Percentiles rank a stretch among this genome's conserved stretches.
Evolutionary conservation across 1,140 invertebrate genomes (phyloP).

Genomic region (Diprion similis): DNA sequence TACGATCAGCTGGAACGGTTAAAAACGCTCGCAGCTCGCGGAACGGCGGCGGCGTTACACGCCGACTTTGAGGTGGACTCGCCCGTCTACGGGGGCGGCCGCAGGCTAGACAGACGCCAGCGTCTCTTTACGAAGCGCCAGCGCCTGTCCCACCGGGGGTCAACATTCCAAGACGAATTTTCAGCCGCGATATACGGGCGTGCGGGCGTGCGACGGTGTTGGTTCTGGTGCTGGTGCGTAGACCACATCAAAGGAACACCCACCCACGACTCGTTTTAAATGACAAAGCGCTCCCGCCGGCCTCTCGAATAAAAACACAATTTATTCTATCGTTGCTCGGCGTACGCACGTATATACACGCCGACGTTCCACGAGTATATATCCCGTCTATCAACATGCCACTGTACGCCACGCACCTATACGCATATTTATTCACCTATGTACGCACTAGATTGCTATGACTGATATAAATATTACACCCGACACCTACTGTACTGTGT

Average conservation of each 20-base stretch:
- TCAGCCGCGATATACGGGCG: constrained; percentile 28
- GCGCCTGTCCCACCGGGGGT: constrained; percentile 28
- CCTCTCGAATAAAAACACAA: not conserved
- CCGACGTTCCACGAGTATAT: too few species aligned
- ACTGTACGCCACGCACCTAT: too few species aligned
- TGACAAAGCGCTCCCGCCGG: constrained; percentile 19
- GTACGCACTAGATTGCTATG: too few species aligned
- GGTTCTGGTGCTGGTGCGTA: too few species aligned
- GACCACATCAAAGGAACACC: constrained; percentile 13
- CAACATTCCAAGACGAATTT: constrained; percentile 43
- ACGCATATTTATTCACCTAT: too few species aligned
- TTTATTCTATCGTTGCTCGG: too few species aligned
- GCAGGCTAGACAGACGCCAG: constrained; percentile 36
- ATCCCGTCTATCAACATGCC: too few species aligned
- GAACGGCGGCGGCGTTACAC: not conserved
- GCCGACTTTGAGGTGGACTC: constrained; percentile 29
- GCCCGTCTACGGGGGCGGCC: constrained; percentile 26
- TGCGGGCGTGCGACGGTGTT: too few species aligned
- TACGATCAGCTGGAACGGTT: too few species aligned
- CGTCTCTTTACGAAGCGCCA: constrained; percentile 31
- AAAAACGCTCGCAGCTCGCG: not conserved
- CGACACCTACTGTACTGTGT: too few species aligned
- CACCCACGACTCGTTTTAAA: constrained; percentile 16
- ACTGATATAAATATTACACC: too few species aligned
- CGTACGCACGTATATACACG: too few species aligned